These are phyloP conservation scores for Oscheius onirici DNA, from an alignment of 2,888 invertebrate genomes.

Conservation along the genomic window DNA sequence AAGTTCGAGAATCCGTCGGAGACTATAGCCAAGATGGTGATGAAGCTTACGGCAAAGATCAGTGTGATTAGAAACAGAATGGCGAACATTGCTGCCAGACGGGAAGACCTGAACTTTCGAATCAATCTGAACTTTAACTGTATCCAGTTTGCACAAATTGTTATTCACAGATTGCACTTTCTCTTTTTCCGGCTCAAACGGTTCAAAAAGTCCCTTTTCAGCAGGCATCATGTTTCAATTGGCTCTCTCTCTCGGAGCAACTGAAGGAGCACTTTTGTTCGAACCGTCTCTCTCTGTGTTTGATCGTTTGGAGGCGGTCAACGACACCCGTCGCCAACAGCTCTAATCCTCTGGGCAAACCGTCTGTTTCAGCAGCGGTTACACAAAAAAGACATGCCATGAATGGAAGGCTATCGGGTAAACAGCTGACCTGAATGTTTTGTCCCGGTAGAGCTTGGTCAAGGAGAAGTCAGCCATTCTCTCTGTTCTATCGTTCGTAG, in stretches of 20 bases:
- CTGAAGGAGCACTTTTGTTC: slow-evolving; percentile 25
- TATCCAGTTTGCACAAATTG: no score
- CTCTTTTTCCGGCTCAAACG: not conserved
- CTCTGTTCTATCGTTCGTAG: not conserved
- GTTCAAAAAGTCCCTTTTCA: not conserved
- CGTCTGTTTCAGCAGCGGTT: slow-evolving; percentile 13
- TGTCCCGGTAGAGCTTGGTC: slow-evolving; percentile 15
- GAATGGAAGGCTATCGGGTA: not conserved
- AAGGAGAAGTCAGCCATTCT: slow-evolving; percentile 27
- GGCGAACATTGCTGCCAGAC: slow-evolving; percentile 57
- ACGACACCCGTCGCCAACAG: slow-evolving; percentile 29
- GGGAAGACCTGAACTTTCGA: slow-evolving; percentile 38
- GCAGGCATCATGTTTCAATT: not conserved
- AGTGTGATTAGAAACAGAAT: slow-evolving; percentile 55
- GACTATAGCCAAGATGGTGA: slow-evolving; percentile 54
- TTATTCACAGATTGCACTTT: no score
- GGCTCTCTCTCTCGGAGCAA: not conserved
- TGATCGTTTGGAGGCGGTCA: slow-evolving; percentile 16
- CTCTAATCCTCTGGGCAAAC: slow-evolving; percentile 26
- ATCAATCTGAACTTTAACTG: no score
- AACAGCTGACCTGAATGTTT: slow-evolving; percentile 14
- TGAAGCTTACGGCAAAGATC: slow-evolving; percentile 50
- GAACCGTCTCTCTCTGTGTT: not conserved
- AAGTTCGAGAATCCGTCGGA: slow-evolving; percentile 59
- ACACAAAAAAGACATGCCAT: not conserved